Conservation (phyloP, 2,797 vertebrate species). For the Lemur catta region DNA sequence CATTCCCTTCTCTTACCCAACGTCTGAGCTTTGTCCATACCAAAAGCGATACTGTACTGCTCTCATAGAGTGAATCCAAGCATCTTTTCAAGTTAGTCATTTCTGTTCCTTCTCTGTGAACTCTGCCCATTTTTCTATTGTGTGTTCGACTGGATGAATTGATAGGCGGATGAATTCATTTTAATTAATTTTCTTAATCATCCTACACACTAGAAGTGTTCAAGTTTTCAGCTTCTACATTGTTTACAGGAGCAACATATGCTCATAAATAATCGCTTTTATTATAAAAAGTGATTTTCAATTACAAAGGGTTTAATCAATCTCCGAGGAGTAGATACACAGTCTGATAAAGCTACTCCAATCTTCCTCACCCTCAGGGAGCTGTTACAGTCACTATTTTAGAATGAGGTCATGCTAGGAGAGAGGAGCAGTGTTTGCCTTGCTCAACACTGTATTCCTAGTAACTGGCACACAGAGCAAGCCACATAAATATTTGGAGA, state of each 20-base stretch:
- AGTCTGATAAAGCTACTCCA: neutral
- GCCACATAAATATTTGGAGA: neutral
- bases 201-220: neutral
- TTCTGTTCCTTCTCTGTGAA: neutral
- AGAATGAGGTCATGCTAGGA: neutral
- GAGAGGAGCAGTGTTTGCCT: neutral
- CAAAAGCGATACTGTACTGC: neutral
- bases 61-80: neutral
- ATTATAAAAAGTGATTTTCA: conserved; percentile 42
- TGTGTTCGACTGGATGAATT: neutral
- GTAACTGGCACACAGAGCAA: neutral
- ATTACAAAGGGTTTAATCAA: neutral
- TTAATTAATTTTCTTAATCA: neutral
- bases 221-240: neutral
- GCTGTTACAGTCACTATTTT: neutral
- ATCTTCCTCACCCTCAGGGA: neutral
- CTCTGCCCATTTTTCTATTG: neutral
- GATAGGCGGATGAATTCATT: neutral
- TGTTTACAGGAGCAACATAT: neutral
- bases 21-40: neutral
- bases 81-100: neutral
- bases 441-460: neutral
- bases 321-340: neutral
- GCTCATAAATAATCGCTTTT: conserved; percentile 32
- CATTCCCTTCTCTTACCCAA: neutral